phyloP scores from a whole-genome alignment of 1,140 invertebrate species.

The Scaptomyza hsui region DNA sequence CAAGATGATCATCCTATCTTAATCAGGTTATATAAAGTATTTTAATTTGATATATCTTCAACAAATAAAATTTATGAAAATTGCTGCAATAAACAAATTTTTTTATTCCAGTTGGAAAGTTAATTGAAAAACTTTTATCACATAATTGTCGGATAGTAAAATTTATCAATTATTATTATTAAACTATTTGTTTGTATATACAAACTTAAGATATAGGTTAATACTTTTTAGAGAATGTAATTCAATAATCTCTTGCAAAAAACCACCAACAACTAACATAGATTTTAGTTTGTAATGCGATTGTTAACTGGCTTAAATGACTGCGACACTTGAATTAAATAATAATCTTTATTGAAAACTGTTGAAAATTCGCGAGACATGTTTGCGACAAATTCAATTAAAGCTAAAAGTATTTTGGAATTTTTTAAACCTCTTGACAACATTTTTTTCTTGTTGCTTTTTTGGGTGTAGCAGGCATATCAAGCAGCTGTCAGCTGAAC shows the following conservation, averaged over 20 bases:
- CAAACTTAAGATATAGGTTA: too few relatives aligned
- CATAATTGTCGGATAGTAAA: too few relatives aligned
- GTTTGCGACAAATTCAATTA: slow-evolving; percentile 46
- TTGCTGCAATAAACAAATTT: neutral
- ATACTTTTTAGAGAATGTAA: too few relatives aligned
- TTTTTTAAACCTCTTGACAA: slow-evolving; percentile 7
- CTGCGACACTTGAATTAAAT: neutral
- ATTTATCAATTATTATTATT: too few relatives aligned
- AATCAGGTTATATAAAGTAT: neutral
- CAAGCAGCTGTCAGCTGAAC: slow-evolving; percentile 29
- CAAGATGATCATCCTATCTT: neutral
- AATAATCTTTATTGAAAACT: slow-evolving; percentile 28
- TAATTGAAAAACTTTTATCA: too few relatives aligned
- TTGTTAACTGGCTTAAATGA: neutral
- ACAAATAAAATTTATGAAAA: too few relatives aligned
- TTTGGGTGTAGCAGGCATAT: slow-evolving; percentile 21
- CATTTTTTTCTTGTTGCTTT: neutral
- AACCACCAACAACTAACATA: neutral
- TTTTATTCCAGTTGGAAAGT: too few relatives aligned
- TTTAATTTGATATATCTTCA: neutral
- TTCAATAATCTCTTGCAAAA: neutral
- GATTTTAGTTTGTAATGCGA: neutral
- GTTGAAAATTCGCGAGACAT: slow-evolving; percentile 28
- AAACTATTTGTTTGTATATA: too few relatives aligned
- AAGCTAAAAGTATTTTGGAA: slow-evolving; percentile 24